phyloP scores from a whole-genome alignment of 2,888 invertebrate species.

The Drosophila recens region DNA sequence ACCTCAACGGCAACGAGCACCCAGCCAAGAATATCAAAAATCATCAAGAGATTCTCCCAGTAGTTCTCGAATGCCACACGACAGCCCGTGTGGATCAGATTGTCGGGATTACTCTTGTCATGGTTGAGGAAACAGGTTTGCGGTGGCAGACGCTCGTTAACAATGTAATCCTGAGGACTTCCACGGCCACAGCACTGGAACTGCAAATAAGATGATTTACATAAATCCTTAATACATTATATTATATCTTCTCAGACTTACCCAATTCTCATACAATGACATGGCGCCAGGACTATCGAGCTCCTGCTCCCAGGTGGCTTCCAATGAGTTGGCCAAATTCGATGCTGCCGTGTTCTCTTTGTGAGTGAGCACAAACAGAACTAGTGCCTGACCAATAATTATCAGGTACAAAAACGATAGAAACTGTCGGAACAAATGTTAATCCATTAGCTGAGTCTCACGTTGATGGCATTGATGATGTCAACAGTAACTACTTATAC shows the following conservation, averaged over 20 bases:
- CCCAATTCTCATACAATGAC: constrained; percentile 82
- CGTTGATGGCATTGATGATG: constrained; percentile 10
- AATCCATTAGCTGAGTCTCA: constrained; percentile 56
- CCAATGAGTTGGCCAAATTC: constrained; percentile 73
- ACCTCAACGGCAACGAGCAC: constrained; percentile 77
- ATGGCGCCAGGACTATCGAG: constrained; percentile 77
- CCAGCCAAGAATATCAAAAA: constrained; percentile 75
- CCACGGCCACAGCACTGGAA: constrained; percentile 82
- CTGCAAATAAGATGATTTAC: constrained; percentile 42
- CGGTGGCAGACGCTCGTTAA: constrained; percentile 80
- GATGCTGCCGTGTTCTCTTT: constrained; percentile 52
- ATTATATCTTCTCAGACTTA: constrained; percentile 40
- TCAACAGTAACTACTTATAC: constrained; percentile 67
- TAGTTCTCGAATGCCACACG: constrained; percentile 77
- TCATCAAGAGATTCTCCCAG: constrained; percentile 66
- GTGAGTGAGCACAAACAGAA: constrained; percentile 52
- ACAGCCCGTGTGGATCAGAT: constrained; percentile 78
- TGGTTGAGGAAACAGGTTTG: constrained; percentile 74
- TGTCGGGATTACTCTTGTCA: constrained; percentile 69
- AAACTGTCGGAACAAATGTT: constrained; percentile 85
- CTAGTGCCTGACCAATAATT: constrained; percentile 65
- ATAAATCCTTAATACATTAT: background rate
- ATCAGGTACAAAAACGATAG: constrained; percentile 67
- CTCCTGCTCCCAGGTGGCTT: constrained; percentile 85
- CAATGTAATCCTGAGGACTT: constrained; percentile 82